Base-by-base conservation (phyloP, 2,888 invertebrate genomes). In the Oscheius sp. region DNA sequence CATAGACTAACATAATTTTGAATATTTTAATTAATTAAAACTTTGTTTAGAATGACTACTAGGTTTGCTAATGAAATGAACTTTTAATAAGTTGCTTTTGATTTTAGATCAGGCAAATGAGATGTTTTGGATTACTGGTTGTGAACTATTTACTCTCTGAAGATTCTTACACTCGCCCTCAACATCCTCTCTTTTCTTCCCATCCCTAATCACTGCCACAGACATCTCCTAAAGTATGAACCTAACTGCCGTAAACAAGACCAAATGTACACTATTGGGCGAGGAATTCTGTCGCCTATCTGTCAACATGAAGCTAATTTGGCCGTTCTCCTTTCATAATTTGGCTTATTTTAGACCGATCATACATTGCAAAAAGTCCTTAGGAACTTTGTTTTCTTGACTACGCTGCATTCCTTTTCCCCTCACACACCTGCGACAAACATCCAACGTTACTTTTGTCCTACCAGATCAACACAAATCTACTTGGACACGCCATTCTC, bases 251-350 rank as follows among this genome's bases (percentile, higher is more conserved):
- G 15, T 10, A 20, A 42, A 42, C 15, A 42, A 42, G n/a, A 42
- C 0, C 42, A 8, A 42, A 42, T 42, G 42, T 42, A 17, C 42
- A 42, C 1, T 4, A 42, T 17, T 20, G 4, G n/a, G 4, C 4
- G 15, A 3, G 6, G 12, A 42, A 42, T 42, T 42, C 42, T 12
- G 42, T 42, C 42, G 42, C 20, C 42, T 42, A 42, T 25, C 20
- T 17, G 55, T 34, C 55, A 34, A 55, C 55, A 61, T 61, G 61
- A 61, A n/a, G 45, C 61, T 61, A 61, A 61, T 61, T 61, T 61
- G 15, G 45, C 8, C 27, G 29, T 45, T 12, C 8, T 23, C n/a
- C 3, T 12, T 15, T 45, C 17, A 61, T 27, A 61, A 61, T 61
- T 17, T 29, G 31, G 45, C 61, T 31, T 45, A 42, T 61, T 61